phyloP scores from a whole-genome alignment of 1,140 invertebrate genomes.

The Bombus waltoni region DNA sequence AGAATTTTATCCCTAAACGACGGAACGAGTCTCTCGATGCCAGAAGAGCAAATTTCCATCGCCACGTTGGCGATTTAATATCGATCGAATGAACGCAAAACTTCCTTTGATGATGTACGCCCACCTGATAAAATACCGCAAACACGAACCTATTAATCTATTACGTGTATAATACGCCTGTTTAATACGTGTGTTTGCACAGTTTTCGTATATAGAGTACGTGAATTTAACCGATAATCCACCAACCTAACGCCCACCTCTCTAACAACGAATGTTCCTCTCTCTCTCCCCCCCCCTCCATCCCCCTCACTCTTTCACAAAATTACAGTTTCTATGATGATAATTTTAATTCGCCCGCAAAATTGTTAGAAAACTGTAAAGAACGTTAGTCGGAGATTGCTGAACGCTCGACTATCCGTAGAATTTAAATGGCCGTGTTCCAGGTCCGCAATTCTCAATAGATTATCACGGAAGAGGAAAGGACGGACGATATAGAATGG shows the following conservation, averaged over 20 bases:
- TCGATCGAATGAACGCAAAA: neutral
- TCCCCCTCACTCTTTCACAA: neutral
- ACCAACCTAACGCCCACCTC: neutral
- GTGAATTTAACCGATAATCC: conserved; percentile 4
- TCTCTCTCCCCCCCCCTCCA: neutral
- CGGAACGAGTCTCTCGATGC: neutral
- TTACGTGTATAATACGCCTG: no score
- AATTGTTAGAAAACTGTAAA: neutral
- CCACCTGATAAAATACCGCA: conserved; percentile 52
- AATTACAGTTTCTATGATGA: neutral
- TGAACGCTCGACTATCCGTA: neutral
- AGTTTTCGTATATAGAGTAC: conserved; percentile 20
- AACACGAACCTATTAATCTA: neutral
- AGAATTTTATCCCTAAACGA: neutral
- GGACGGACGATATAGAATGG: conserved; percentile 26
- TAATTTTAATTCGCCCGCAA: neutral
- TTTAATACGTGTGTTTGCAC: neutral
- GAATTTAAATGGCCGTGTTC: neutral
- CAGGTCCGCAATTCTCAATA: neutral
- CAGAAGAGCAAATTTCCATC: neutral
- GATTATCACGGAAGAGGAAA: conserved; percentile 51
- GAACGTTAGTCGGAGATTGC: neutral
- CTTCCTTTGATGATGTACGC: conserved; percentile 29
- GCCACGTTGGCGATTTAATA: neutral
- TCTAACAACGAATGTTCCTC: neutral